phyloP scores from a whole-genome alignment of 2,113 vertebrate genomes.

The Picathartes gymnocephalus region DNA sequence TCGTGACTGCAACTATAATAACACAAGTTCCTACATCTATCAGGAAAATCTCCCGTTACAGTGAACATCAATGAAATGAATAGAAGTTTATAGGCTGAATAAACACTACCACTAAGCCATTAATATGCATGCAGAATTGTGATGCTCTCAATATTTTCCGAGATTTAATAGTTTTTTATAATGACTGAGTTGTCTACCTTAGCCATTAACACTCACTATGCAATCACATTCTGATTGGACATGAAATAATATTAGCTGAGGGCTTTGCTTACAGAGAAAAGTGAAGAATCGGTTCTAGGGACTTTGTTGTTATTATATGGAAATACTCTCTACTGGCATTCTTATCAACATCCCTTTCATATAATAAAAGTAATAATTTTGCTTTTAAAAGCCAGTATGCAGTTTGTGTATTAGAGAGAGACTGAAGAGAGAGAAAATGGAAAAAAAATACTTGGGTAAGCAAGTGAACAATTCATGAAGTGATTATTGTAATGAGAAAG shows the following conservation, averaged over 20 bases:
- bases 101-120: background rate
- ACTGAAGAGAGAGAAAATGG: background rate
- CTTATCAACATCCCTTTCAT: background rate
- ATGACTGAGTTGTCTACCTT: background rate
- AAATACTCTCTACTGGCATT: background rate
- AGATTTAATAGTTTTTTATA: background rate
- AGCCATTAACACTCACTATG: background rate
- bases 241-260: background rate
- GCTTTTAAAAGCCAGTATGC: background rate
- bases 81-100: background rate
- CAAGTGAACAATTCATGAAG: background rate
- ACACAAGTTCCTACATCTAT: background rate
- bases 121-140: background rate
- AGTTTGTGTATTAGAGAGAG: background rate
- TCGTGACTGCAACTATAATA: background rate
- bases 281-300: background rate
- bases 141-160: background rate
- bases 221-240: background rate
- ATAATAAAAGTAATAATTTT: background rate
- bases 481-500: background rate
- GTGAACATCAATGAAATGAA: background rate
- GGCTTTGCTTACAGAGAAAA: background rate
- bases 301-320: background rate
- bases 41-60: background rate
- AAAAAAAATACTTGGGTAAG: background rate